A percentile compares a stretch with the other conserved stretches of the same genome.
Conservation (phyloP, 2,113 vertebrate species). For the Notiomystis cincta region DNA sequence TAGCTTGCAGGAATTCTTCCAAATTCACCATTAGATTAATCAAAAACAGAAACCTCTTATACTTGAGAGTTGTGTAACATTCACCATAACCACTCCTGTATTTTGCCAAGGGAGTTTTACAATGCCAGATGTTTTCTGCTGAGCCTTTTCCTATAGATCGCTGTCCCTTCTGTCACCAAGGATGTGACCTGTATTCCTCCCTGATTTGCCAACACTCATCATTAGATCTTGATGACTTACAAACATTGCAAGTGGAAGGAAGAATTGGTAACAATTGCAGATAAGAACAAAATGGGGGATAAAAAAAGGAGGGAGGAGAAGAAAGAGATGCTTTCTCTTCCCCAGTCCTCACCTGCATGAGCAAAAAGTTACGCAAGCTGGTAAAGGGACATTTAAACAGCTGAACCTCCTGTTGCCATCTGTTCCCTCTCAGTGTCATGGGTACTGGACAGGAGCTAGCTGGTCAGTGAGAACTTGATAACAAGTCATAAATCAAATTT, state of each 20-base stretch:
- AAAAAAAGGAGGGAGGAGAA: neutral
- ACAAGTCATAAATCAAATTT: neutral
- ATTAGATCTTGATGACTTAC: neutral
- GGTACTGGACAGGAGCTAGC: neutral
- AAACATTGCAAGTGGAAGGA: neutral
- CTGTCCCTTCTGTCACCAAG: neutral
- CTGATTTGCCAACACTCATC: neutral
- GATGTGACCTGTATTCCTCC: neutral
- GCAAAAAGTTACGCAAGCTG: neutral
- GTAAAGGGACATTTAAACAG: neutral
- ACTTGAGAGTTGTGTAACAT: neutral
- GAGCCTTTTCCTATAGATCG: neutral
- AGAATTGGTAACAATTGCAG: neutral
- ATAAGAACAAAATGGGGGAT: neutral
- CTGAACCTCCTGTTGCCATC: neutral
- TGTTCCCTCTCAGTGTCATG: neutral
- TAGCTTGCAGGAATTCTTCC: neutral
- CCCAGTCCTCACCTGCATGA: neutral
- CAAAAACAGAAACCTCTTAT: neutral
- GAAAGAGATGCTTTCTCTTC: neutral
- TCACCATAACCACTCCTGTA: neutral
- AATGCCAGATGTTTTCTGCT: neutral
- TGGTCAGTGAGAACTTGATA: neutral
- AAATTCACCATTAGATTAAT: neutral
- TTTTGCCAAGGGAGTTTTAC: neutral